Evolutionary conservation across 1,140 invertebrate species (phyloP).

Genomic region (Ericerus pela): DNA sequence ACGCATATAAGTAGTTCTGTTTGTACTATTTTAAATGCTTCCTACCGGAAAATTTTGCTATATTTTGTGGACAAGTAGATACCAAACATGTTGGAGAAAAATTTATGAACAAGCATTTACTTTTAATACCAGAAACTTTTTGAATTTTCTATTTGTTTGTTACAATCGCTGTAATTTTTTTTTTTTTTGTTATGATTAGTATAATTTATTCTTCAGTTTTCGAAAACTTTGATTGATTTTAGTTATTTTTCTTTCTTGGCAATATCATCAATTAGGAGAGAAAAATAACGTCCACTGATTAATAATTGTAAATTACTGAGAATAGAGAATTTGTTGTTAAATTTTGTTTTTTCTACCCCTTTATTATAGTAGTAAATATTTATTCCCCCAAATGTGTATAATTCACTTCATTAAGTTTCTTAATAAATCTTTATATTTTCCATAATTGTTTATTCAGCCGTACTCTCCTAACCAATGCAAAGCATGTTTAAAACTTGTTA

Average conservation of each 20-base stretch:
- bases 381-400: not conserved
- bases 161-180: too few relatives aligned
- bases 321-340: not conserved
- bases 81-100: too few relatives aligned
- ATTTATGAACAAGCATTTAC: too few relatives aligned
- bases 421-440: slow-evolving; percentile 9
- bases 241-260: not conserved
- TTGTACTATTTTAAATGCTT: not conserved
- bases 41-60: not conserved
- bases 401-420: slow-evolving; percentile 8
- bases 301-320: not conserved
- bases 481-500: too few relatives aligned
- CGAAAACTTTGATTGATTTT: not conserved
- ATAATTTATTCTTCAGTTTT: too few relatives aligned
- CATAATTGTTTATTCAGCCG: too few relatives aligned
- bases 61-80: too few relatives aligned
- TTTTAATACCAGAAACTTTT: too few relatives aligned
- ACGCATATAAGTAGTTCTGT: not conserved
- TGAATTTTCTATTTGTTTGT: too few relatives aligned
- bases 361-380: not conserved
- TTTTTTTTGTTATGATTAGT: too few relatives aligned
- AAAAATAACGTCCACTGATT: not conserved
- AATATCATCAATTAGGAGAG: too few relatives aligned
- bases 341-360: not conserved
- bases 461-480: too few relatives aligned